Evolutionary conservation across 1,140 invertebrate species (phyloP), one percentile per base, ranked within the genome.

Genomic region (Saxidomus purpurata): DNA sequence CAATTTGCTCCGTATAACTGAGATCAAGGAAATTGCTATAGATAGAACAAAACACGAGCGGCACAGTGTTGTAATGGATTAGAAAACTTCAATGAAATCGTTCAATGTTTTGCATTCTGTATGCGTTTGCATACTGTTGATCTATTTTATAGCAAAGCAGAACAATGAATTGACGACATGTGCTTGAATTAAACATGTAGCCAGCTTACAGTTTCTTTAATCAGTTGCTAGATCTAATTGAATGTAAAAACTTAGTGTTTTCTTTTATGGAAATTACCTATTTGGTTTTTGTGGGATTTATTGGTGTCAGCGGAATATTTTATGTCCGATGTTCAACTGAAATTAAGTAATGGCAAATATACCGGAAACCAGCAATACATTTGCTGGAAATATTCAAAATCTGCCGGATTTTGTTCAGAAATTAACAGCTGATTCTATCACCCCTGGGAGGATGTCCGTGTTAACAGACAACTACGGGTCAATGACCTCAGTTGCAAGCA

Each of bases 361-460:
- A n/a, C 71, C 43, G 11, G 74, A 55, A 22, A 25, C 34, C 9
- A 79, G 52, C 34, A 61, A 28, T 61, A 22, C 31, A 15, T 77
- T 61, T 55, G 69, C 34, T n/a, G 52, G 34, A 17, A 59, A 19
- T 40, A 67, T 79, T 38, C 49, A 77, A 49, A 87, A 79, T 79
- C 31, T 87, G 34, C 74, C 85, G 13, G 85, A 87, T 77, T 87
- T 87, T 79, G 85, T 87, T 0, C 85, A 87, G 52, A 77, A 79
- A 52, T 38, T 87, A 63, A 43, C 85, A 87, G 85, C 85, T 87
- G 85, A 87, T 87, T 76, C 85, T 25, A 87, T 87, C 74, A 77
- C 85, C 15, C 85, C 85, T 43, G 85, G 85, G 19, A 77, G 85
- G 52, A 87, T 87, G 85, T 55, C 85, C 31, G 49, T 79, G 71